Base-by-base conservation (phyloP, 2,113 vertebrate genomes). In the Nothobranchius furzeri region DNA sequence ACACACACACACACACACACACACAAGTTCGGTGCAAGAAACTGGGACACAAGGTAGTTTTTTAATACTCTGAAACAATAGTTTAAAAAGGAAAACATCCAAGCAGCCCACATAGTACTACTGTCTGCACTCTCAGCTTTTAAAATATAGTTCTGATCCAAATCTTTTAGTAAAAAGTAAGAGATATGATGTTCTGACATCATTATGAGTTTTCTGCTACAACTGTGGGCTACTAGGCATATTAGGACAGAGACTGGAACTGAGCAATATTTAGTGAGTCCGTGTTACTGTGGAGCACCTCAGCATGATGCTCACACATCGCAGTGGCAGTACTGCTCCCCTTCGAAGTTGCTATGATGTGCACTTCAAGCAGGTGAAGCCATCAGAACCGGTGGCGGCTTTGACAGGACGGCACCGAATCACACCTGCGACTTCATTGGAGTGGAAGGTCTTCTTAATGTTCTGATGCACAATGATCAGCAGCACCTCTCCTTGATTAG, bases 11-110 rank as follows among this genome's bases (percentile, higher is more conserved):
- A 58, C 84, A 85, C 70, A 59, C 75, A 73, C 52, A 73, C 84
- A 85, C 70, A 83, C 46, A 58, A 55, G 55, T 65, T 49, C 56
- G 42, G 52, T 64, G 49, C 17, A 74, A 56, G 36, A 50, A 67
- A 70, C 14, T 45, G 51, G 24, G 79, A 81, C 84, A 51, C 12
- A 6, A 57, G 50, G 83, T 60, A 36, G 15, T 79, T 84, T 87
- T 87, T 87, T 88, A 92, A 90, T 88, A 88, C 13, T 59, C 2
- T 50, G 68, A 89, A 87, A 60, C 7, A 53, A 25, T n/a, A 0
- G 17, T 67, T 67, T 12, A 20, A 20, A 71, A 80, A 76, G 58
- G 67, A 45, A n/a, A 61, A 36, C 30, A 49, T 54, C 42, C 35
- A 51, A 46, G 57, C 5, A 40, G 20, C 1, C 20, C 35, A n/a